Conservation (phyloP, 2,113 vertebrate species). For the Anser brachyrhynchus region DNA sequence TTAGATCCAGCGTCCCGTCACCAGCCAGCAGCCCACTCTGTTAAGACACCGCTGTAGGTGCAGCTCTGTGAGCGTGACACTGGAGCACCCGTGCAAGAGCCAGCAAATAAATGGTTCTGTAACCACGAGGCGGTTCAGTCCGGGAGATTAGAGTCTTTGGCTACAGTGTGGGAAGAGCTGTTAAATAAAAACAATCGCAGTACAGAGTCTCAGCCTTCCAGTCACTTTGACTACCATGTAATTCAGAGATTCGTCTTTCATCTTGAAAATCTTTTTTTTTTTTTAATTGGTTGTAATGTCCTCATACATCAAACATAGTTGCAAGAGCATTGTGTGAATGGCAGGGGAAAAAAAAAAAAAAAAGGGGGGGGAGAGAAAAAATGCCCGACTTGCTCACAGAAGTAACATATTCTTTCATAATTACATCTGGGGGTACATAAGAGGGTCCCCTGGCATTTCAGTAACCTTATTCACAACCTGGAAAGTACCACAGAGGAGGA, state of each 20-base stretch:
- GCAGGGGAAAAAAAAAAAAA: neutral
- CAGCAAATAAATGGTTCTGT: neutral
- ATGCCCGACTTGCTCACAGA: neutral
- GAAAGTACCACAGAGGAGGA: neutral
- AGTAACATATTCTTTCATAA: neutral
- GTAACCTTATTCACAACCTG: neutral
- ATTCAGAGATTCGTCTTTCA: neutral
- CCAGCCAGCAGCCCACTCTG: neutral
- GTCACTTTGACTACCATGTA: neutral
- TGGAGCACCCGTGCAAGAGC: neutral
- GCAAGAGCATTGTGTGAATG: neutral
- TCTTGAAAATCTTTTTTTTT: neutral
- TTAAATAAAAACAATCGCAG: constrained; percentile 17
- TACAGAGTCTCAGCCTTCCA: neutral
- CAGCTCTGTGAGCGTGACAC: neutral
- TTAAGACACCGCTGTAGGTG: neutral
- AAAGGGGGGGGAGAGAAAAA: neutral
- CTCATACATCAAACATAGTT: neutral
- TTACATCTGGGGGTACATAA: neutral
- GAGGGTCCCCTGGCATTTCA: neutral
- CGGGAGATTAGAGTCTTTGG: neutral
- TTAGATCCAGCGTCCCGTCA: neutral
- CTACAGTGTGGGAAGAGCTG: constrained; percentile 14
- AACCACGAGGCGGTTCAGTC: neutral
- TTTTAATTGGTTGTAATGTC: neutral